Percentiles rank a stretch among this genome's conserved stretches.
Evolutionary conservation across 2,797 vertebrate species (phyloP).

Genomic region (Columba guinea): DNA sequence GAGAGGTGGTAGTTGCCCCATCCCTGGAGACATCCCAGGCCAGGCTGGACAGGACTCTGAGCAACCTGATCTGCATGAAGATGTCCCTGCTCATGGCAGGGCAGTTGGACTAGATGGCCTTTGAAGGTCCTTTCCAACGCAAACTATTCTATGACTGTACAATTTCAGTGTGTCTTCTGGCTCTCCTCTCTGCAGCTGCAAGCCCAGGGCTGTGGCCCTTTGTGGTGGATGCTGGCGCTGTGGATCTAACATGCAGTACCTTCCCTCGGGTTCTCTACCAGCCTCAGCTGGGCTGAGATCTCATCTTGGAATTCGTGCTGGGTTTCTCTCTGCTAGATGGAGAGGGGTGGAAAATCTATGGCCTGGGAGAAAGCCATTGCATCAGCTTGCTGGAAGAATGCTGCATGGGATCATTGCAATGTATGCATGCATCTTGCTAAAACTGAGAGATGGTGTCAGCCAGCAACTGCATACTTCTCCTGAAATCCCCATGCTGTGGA

Average conservation of each 20-base stretch:
- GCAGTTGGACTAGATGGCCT: too few species aligned
- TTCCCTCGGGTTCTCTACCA: not conserved
- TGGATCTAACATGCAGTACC: not conserved
- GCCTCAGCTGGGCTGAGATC: not conserved
- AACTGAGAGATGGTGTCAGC: not conserved
- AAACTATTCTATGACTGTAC: too few species aligned
- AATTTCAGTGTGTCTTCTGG: not conserved
- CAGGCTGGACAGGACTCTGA: too few species aligned
- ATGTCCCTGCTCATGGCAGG: too few species aligned
- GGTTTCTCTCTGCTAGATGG: not conserved
- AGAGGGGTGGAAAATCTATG: not conserved
- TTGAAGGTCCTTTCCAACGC: too few species aligned
- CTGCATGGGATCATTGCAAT: not conserved
- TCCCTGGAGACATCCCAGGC: too few species aligned
- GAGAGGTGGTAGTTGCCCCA: too few species aligned
- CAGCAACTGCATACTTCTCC: not conserved
- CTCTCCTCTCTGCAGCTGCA: not conserved
- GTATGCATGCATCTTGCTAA: not conserved
- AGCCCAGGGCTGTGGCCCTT: not conserved
- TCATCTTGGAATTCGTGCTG: not conserved
- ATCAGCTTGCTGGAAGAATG: accelerated
- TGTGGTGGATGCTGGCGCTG: accelerated
- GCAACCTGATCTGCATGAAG: too few species aligned
- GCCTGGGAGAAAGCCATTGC: not conserved
- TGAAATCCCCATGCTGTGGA: not conserved